Percentiles rank a stretch among this genome's conserved stretches.
phyloP scores from a whole-genome alignment of 2,888 invertebrate species.

The Subacronicta megacephala region DNA sequence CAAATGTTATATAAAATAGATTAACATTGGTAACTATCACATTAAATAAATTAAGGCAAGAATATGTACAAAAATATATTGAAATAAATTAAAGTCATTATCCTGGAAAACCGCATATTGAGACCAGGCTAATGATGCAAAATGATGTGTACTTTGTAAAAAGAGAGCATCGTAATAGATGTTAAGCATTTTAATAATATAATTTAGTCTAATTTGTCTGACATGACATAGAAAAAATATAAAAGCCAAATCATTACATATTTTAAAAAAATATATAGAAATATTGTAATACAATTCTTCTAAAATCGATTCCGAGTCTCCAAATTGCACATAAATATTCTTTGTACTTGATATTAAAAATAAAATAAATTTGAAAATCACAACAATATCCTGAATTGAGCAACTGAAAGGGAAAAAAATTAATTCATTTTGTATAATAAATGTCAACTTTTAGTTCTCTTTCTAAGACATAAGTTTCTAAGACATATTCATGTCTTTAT shows the following conservation, averaged over 20 bases:
- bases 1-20: conserved; percentile 21
- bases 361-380: conserved; percentile 12
- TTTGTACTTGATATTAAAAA: conserved; percentile 36
- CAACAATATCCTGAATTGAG: conserved; percentile 5
- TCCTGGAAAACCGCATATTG: not conserved
- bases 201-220: conserved; percentile 28
- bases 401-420: conserved; percentile 10
- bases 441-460: conserved; percentile 24
- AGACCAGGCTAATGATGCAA: conserved; percentile 9
- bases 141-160: not conserved
- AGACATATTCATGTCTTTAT: conserved; percentile 5
- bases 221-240: conserved; percentile 27
- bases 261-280: not conserved
- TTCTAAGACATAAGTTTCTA: too few relatives aligned
- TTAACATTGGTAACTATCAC: conserved; percentile 44
- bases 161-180: conserved; percentile 2
- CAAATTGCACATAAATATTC: conserved; percentile 3
- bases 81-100: conserved; percentile 10
- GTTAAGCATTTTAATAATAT: conserved; percentile 5
- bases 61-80: conserved; percentile 42
- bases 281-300: not conserved
- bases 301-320: not conserved
- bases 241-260: conserved; percentile 2
- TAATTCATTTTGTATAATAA: conserved; percentile 27
- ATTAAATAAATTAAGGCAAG: conserved; percentile 39